phyloP scores from a whole-genome alignment of 2,113 vertebrate species.

The Isurus oxyrinchus region DNA sequence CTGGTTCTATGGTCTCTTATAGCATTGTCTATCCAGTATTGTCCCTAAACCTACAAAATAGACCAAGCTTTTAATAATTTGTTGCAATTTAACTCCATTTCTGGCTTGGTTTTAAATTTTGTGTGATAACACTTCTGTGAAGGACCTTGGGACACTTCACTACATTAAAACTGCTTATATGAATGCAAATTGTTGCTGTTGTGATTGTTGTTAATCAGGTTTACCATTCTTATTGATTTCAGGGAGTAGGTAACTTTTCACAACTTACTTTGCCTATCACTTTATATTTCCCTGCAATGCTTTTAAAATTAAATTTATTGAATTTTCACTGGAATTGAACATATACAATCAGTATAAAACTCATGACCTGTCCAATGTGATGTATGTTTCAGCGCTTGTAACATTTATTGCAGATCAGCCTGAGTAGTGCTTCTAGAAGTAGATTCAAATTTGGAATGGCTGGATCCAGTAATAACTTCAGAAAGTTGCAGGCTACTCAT shows the following conservation, averaged over 20 bases:
- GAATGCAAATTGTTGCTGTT: neutral
- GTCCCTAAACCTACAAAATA: neutral
- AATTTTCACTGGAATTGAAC: neutral
- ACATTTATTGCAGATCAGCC: neutral
- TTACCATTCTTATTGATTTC: neutral
- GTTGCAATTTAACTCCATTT: neutral
- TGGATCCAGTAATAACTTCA: neutral
- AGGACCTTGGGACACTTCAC: neutral
- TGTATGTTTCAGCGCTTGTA: neutral
- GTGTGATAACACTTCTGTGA: neutral
- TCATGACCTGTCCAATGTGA: neutral
- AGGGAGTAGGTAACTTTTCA: neutral
- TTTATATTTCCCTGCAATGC: neutral
- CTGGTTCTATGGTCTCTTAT: neutral
- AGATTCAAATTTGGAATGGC: neutral
- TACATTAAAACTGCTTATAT: neutral
- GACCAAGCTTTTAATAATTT: neutral
- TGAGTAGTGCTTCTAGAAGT: neutral
- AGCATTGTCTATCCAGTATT: neutral
- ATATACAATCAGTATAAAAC: neutral
- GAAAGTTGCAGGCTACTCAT: neutral
- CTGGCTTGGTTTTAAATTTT: neutral
- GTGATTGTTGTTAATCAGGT: neutral
- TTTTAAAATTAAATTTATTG: neutral
- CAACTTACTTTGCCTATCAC: neutral